Conservation (phyloP, 2,888 invertebrate genomes). For the Hypena proboscidalis region DNA sequence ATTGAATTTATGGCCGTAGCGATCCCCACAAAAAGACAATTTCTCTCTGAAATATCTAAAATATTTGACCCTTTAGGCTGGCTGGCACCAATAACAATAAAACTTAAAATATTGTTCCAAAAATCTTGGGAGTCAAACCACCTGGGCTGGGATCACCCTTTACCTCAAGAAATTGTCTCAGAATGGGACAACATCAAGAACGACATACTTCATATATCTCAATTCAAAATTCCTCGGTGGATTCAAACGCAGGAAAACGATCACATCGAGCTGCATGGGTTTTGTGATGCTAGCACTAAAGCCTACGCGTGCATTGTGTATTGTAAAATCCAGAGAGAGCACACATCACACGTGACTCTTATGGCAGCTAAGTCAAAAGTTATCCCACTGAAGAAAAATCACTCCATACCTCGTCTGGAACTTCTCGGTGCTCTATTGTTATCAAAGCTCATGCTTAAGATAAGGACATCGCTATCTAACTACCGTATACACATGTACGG, state of each 20-base stretch:
- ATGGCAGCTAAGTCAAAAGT: constrained; percentile 9
- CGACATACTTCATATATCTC: too few relatives aligned
- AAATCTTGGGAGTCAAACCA: too few relatives aligned
- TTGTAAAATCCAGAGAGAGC: background rate
- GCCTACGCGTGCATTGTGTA: constrained; percentile 1
- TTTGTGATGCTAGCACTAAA: constrained; percentile 6
- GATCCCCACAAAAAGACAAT: too few relatives aligned
- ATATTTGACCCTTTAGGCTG: too few relatives aligned
- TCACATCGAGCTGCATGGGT: constrained; percentile 3
- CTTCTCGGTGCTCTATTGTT: constrained; percentile 5
- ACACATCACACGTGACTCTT: background rate
- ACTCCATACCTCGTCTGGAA: constrained; percentile 1
- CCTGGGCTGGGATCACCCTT: too few relatives aligned
- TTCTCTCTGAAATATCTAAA: too few relatives aligned
- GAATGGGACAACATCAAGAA: too few relatives aligned
- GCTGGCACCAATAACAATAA: too few relatives aligned
- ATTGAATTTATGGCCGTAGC: too few relatives aligned
- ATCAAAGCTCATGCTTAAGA: constrained; percentile 4
- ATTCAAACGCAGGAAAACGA: constrained; percentile 1
- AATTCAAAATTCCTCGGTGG: too few relatives aligned
- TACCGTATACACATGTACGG: background rate
- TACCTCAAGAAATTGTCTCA: too few relatives aligned
- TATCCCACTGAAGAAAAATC: constrained; percentile 5
- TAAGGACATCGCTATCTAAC: background rate
- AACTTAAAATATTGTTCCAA: too few relatives aligned